These are phyloP conservation scores for Drosophila willistoni DNA, from an alignment of 1,140 invertebrate species.

Conservation along the genomic window DNA sequence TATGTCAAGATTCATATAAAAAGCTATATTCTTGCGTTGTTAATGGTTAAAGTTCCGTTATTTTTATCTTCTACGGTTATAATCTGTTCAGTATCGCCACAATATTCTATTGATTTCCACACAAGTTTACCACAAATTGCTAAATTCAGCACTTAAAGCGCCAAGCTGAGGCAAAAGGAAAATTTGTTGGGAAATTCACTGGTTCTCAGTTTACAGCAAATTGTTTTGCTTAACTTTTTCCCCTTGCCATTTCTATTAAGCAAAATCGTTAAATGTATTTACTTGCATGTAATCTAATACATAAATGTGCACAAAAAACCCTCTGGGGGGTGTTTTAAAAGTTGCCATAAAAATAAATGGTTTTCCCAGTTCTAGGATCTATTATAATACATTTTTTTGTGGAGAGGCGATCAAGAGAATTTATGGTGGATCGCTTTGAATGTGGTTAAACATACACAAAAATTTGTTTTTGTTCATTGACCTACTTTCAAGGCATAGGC, in stretches of 20 bases:
- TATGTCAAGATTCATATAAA: no score
- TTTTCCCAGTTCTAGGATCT: not conserved
- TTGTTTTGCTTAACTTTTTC: not conserved
- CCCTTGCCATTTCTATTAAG: not conserved
- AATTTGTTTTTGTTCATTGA: constrained; percentile 34
- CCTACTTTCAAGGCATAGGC: constrained; percentile 45
- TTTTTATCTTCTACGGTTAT: no score
- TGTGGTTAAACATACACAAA: constrained; percentile 15
- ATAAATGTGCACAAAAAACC: not conserved
- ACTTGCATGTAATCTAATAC: not conserved
- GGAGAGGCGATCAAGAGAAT: constrained; percentile 7
- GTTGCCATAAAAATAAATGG: not conserved
- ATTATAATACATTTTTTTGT: not conserved
- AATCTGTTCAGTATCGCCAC: no score
- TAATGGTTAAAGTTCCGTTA: no score
- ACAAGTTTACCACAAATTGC: not conserved
- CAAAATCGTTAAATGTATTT: not conserved
- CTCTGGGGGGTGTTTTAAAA: not conserved
- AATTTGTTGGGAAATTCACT: not conserved
- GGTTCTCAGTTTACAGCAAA: constrained; percentile 1
- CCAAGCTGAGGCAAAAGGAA: not conserved
- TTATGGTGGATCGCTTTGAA: constrained; percentile 27
- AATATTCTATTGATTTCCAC: no score
- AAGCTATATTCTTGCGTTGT: no score
- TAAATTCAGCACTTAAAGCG: not conserved